phyloP scores from a whole-genome alignment of 2,797 vertebrate genomes.

The Fundulus diaphanus region DNA sequence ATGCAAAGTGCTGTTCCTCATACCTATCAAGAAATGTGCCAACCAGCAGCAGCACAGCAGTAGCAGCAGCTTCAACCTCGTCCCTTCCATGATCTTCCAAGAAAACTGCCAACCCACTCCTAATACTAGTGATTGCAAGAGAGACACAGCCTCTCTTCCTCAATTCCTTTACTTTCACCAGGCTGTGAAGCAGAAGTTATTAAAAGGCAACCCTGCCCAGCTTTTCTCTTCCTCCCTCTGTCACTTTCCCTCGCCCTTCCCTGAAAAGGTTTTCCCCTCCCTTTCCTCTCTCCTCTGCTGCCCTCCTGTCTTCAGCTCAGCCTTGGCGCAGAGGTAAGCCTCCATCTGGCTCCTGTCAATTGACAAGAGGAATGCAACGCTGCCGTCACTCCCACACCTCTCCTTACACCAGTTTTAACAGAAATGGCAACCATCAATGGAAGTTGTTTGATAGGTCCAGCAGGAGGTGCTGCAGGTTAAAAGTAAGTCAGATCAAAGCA shows the following conservation, averaged over 20 bases:
- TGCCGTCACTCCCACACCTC: constrained; percentile 41
- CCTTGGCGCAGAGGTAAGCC: constrained; percentile 75
- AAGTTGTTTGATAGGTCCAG: constrained; percentile 24
- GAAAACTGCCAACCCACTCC: constrained; percentile 31
- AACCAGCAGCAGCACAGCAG: constrained; percentile 63
- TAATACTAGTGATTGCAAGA: constrained; percentile 41
- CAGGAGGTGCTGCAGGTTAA: constrained; percentile 51
- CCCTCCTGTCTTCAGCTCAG: constrained; percentile 56
- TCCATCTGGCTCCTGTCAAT: constrained; percentile 87
- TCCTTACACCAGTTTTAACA: constrained; percentile 30
- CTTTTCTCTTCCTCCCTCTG: constrained; percentile 43
- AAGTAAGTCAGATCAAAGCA: neutral
- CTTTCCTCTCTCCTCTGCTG: constrained; percentile 47
- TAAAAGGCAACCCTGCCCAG: constrained; percentile 72
- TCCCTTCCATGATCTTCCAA: constrained; percentile 58
- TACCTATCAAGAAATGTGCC: constrained; percentile 74
- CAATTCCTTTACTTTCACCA: constrained; percentile 70
- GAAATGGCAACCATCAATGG: constrained; percentile 48
- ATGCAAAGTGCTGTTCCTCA: constrained; percentile 35
- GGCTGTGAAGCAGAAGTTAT: constrained; percentile 77
- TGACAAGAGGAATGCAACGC: constrained; percentile 84
- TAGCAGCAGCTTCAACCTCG: constrained; percentile 52
- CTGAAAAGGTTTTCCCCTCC: constrained; percentile 23
- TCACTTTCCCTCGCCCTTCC: constrained; percentile 38
- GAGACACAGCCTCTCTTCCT: constrained; percentile 32